Evolutionary conservation across 2,888 invertebrate species (phyloP).

Genomic region (Tipula helvola): DNA sequence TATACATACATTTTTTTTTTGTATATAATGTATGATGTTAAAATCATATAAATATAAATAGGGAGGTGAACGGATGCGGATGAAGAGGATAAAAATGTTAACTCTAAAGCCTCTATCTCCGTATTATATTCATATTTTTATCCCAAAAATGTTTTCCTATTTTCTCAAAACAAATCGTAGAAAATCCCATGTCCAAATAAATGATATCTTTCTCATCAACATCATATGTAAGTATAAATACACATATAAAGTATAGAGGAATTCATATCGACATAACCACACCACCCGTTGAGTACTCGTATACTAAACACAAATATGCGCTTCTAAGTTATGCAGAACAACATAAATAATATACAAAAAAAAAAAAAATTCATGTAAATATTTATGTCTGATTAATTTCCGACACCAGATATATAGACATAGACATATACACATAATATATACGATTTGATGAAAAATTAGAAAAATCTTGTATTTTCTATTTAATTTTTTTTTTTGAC

Average conservation of each 20-base stretch:
- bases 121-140: neutral
- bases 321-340: constrained; percentile 4
- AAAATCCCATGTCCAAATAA: neutral
- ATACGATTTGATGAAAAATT: neutral
- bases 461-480: neutral
- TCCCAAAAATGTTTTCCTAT: neutral
- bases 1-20: neutral
- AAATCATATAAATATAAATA: neutral
- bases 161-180: neutral
- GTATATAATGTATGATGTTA: neutral
- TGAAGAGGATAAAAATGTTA: neutral
- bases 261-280: neutral
- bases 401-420: neutral
- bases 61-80: neutral
- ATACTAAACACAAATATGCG: neutral
- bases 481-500: neutral
- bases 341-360: constrained; percentile 4
- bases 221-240: neutral
- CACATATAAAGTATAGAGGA: neutral
- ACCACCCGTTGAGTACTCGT: neutral
- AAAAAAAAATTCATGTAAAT: neutral
- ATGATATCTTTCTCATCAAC: neutral
- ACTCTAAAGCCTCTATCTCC: neutral
- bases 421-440: neutral
- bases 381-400: constrained; percentile 4